A percentile compares a stretch with the other conserved stretches of the same genome.
Evolutionary conservation across 2,113 vertebrate species (phyloP).

Genomic region (Sinocyclocheilus anophthalmus): DNA sequence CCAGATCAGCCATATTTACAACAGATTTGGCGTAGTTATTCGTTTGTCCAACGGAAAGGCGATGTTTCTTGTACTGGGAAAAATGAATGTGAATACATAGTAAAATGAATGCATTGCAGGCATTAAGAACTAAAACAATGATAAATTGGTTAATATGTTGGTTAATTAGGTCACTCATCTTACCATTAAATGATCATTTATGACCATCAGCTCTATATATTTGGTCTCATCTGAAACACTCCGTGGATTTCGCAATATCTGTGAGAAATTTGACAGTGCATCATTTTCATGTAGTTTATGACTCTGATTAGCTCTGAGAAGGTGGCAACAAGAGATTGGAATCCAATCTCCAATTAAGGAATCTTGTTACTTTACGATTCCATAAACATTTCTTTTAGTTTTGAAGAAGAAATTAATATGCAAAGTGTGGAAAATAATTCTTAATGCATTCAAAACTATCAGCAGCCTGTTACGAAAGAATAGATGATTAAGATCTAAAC

Average conservation of each 20-base stretch:
- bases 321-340: background rate
- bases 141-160: background rate
- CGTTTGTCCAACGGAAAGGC: constrained; percentile 91
- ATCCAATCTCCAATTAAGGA: background rate
- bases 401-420: background rate
- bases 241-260: constrained; percentile 60
- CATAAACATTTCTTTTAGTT: background rate
- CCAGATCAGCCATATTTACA: constrained; percentile 97
- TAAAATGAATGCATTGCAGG: background rate
- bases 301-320: background rate
- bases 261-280: constrained; percentile 1
- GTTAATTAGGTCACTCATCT: constrained; percentile 47
- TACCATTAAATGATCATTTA: constrained; percentile 99
- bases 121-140: background rate
- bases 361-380: background rate
- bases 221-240: constrained; percentile 92
- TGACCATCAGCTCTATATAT: constrained; percentile 97
- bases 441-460: background rate
- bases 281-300: background rate
- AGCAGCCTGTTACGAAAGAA: background rate
- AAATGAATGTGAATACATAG: constrained; percentile 16
- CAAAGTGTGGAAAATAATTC: background rate
- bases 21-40: constrained; percentile 98
- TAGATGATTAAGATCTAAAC: background rate
- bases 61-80: constrained; percentile 93